Evolutionary conservation across 1,140 invertebrate genomes (phyloP).

Genomic region (Bombyx mori): ASM3026992v2 NC_085125.1:9778001-9778500

Average conservation of each 20-base stretch:
- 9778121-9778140: slow-evolving; percentile 1
- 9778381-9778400: slow-evolving; percentile 24
- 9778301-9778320: slow-evolving; percentile 44
- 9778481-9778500: too few species aligned
- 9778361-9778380: slow-evolving; percentile 62
- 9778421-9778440: too few species aligned
- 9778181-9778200: slow-evolving; percentile 47
- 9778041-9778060: too few species aligned
- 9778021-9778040: too few species aligned
- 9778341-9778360: slow-evolving; percentile 59
- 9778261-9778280: slow-evolving; percentile 20
- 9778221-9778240: slow-evolving; percentile 67
- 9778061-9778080: too few species aligned
- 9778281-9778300: slow-evolving; percentile 41
- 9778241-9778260: slow-evolving; percentile 60
- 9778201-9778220: slow-evolving; percentile 63
- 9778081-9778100: too few species aligned
- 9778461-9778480: too few species aligned
- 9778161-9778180: slow-evolving; percentile 36
- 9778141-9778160: slow-evolving; percentile 21
- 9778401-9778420: slow-evolving; percentile 11
- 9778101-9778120: too few species aligned
- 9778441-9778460: too few species aligned
- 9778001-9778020: too few species aligned
- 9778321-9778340: slow-evolving; percentile 63